phyloP scores from a whole-genome alignment of 2,113 vertebrate species.

The Malurus alboscapulatus region DNA sequence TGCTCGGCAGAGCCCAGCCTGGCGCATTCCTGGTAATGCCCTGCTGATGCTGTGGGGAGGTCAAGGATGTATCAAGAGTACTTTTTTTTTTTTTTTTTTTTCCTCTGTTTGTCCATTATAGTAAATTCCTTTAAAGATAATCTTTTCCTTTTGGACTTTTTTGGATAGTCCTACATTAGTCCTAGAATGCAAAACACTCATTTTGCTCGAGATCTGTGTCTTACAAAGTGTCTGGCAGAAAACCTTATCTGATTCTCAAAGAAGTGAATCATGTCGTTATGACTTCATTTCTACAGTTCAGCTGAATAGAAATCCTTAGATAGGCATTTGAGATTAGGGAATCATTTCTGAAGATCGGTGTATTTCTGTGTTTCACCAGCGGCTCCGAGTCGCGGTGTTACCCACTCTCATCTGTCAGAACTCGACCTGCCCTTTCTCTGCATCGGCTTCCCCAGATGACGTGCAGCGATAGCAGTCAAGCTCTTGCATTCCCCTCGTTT shows the following conservation, averaged over 20 bases:
- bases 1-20: background rate
- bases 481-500: background rate
- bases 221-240: background rate
- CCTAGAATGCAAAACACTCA: background rate
- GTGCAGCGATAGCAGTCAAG: rapidly evolving
- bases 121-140: background rate
- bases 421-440: background rate
- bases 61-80: background rate
- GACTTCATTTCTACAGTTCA: background rate
- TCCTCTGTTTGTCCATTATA: background rate
- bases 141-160: background rate
- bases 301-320: slow-evolving; percentile 28
- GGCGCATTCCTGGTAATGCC: background rate
- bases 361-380: background rate
- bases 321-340: slow-evolving; percentile 12
- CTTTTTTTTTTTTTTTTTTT: background rate
- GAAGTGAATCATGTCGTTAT: background rate
- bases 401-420: background rate
- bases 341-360: background rate
- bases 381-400: background rate
- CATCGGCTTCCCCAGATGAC: background rate
- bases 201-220: background rate
- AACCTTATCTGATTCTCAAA: background rate
- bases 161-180: background rate
- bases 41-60: background rate